These are phyloP conservation scores for Strix aluco DNA, from an alignment of 2,113 vertebrate genomes.

Conservation along the genomic window DNA sequence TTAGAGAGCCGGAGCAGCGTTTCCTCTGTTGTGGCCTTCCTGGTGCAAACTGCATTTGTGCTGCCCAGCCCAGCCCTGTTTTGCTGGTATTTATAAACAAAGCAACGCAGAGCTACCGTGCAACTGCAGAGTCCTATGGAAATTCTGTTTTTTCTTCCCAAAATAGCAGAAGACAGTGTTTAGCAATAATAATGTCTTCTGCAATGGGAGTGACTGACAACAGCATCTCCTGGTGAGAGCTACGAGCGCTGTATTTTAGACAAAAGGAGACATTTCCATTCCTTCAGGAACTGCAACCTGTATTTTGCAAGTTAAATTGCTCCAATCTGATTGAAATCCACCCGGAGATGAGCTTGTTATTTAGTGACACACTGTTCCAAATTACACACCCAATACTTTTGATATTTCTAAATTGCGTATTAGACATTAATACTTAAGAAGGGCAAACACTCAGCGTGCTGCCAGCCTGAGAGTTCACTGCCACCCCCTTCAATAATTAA, in stretches of 20 bases:
- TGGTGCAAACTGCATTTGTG: neutral
- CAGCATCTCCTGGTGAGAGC: neutral
- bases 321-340: neutral
- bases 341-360: neutral
- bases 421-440: neutral
- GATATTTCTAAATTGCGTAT: neutral
- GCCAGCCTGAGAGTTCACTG: neutral
- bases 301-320: slow-evolving; percentile 23
- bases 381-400: neutral
- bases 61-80: neutral
- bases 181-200: neutral
- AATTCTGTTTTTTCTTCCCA: neutral
- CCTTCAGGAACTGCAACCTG: neutral
- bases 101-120: no score
- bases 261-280: slow-evolving; percentile 2
- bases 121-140: no score
- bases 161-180: neutral
- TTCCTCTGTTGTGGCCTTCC: neutral
- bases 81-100: neutral
- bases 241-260: accelerated
- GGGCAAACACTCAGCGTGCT: neutral
- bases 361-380: slow-evolving; percentile 24
- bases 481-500: neutral
- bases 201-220: neutral
- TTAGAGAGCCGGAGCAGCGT: neutral